Conservation (phyloP, 1,140 invertebrate genomes). For the Drosophila albomicans region DNA sequence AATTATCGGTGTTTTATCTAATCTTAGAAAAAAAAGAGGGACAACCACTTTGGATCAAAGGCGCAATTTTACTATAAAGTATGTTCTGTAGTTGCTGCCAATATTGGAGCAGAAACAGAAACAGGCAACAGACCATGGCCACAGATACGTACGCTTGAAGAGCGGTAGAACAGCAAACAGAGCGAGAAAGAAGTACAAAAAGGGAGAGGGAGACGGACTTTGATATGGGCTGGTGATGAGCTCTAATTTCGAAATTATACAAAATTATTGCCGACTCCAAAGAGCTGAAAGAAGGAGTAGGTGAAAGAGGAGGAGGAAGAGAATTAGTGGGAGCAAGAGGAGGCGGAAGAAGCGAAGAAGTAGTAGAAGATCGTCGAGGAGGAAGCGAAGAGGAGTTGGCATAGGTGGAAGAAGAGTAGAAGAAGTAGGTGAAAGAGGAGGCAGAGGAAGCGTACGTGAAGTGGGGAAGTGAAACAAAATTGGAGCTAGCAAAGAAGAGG, state of each 20-base stretch:
- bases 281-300: neutral
- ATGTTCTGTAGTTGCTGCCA: neutral
- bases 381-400: neutral
- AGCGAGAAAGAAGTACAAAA: neutral
- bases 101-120: slow-evolving; percentile 1
- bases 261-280: slow-evolving; percentile 62
- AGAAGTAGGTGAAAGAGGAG: neutral
- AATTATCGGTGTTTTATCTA: slow-evolving; percentile 41
- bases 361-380: neutral
- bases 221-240: slow-evolving; percentile 77
- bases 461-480: neutral
- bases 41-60: slow-evolving; percentile 17
- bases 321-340: neutral
- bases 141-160: neutral
- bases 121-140: slow-evolving; percentile 38
- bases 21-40: slow-evolving; percentile 26
- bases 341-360: neutral
- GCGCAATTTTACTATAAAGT: neutral
- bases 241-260: slow-evolving; percentile 83
- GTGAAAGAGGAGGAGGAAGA: neutral
- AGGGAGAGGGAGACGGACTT: slow-evolving; percentile 45
- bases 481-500: slow-evolving; percentile 1
- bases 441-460: neutral
- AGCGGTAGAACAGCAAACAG: slow-evolving; percentile 11
- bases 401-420: neutral